Evolutionary conservation across 2,113 vertebrate genomes (phyloP).

Genomic region (Arizona elegans): DNA sequence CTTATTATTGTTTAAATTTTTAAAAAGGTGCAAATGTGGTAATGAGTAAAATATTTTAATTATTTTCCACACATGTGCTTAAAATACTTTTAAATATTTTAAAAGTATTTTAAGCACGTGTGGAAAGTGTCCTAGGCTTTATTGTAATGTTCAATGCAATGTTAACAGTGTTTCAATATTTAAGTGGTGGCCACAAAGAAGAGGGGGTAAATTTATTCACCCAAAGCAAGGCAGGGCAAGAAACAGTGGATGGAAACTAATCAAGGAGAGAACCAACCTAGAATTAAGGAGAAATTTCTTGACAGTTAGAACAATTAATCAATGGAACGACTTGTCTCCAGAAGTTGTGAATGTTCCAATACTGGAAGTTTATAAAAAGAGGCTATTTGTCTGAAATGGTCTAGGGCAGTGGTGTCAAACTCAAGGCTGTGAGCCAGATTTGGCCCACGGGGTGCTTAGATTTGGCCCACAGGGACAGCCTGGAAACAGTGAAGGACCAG

Average conservation of each 20-base stretch:
- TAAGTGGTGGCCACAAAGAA: background rate
- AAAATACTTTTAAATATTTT: background rate
- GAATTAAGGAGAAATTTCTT: background rate
- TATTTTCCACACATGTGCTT: background rate
- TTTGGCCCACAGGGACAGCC: too few species aligned
- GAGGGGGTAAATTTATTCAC: background rate
- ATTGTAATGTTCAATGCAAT: background rate
- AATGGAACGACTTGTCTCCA: too few species aligned
- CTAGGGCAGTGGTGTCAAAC: too few species aligned
- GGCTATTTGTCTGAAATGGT: too few species aligned
- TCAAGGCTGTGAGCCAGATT: too few species aligned
- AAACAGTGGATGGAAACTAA: background rate
- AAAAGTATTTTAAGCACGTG: background rate
- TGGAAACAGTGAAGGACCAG: too few species aligned
- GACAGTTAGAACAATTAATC: background rate
- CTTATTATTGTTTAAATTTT: background rate
- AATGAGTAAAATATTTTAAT: background rate
- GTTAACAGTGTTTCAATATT: background rate
- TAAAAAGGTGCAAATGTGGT: background rate
- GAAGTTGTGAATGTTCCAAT: too few species aligned
- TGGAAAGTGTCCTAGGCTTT: background rate
- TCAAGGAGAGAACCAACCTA: background rate
- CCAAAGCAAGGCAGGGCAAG: background rate
- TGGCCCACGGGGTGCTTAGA: too few species aligned
- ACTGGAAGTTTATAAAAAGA: too few species aligned